phyloP scores from a whole-genome alignment of 2,888 invertebrate genomes.

The Tinea pellionella region DNA sequence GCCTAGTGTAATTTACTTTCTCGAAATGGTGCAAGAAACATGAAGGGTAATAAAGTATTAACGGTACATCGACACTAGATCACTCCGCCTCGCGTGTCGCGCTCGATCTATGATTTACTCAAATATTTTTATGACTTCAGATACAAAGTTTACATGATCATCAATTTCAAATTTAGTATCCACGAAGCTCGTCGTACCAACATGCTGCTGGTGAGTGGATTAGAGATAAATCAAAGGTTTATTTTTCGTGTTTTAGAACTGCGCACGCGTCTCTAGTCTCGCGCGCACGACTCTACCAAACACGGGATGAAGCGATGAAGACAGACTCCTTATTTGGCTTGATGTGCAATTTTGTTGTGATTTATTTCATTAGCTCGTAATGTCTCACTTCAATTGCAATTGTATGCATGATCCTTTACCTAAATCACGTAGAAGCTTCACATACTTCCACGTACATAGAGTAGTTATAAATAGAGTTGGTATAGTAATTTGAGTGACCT shows the following conservation, averaged over 20 bases:
- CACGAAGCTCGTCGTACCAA: conserved; percentile 25
- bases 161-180: conserved; percentile 41
- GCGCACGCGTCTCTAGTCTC: conserved; percentile 9
- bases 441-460: neutral
- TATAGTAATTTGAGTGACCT: too few relatives aligned
- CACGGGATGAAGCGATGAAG: conserved; percentile 10
- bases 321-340: conserved; percentile 14
- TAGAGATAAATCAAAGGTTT: conserved; percentile 46
- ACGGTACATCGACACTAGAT: conserved; percentile 27
- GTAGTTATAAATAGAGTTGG: too few relatives aligned
- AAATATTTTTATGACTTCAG: conserved; percentile 47
- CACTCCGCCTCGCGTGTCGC: conserved; percentile 20
- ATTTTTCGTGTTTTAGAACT: conserved; percentile 23
- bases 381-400: conserved; percentile 15
- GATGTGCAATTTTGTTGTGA: conserved; percentile 16
- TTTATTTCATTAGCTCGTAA: conserved; percentile 16
- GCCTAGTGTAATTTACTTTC: conserved; percentile 57
- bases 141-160: conserved; percentile 51
- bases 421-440: neutral
- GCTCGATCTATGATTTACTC: conserved; percentile 45
- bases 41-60: conserved; percentile 56
- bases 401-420: conserved; percentile 1
- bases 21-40: conserved; percentile 50
- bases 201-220: conserved; percentile 33
- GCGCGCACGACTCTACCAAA: conserved; percentile 15